Percentiles rank a stretch among this genome's conserved stretches.
Conservation (phyloP, 2,113 vertebrate genomes). For the Thamnaconus septentrionalis region DNA sequence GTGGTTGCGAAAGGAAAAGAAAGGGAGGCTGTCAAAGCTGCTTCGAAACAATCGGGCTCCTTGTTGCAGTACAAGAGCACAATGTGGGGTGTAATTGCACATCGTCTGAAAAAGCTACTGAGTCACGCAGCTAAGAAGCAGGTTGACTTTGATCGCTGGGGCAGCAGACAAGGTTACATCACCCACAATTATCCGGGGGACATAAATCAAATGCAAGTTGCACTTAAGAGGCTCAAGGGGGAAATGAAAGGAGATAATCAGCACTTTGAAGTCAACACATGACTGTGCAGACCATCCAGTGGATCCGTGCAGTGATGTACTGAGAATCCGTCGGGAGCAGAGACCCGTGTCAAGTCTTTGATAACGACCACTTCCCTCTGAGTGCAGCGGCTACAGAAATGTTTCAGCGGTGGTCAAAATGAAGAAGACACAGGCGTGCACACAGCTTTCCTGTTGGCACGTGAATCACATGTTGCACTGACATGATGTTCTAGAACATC, state of each 20-base stretch:
- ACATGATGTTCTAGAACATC: conserved; percentile 7
- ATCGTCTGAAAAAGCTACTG: conserved; percentile 30
- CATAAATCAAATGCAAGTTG: conserved; percentile 20
- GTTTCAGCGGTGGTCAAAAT: no score
- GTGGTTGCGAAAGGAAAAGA: background rate
- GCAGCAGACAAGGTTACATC: conserved; percentile 41
- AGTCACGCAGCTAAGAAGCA: conserved; percentile 22
- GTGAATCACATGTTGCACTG: background rate
- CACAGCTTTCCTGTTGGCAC: background rate
- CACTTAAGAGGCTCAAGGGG: conserved; percentile 26
- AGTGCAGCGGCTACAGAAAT: background rate
- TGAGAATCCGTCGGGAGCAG: background rate
- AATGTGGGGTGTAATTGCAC: conserved; percentile 46
- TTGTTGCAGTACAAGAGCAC: conserved; percentile 34
- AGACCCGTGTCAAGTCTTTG: conserved; percentile 9
- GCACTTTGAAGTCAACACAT: conserved; percentile 36
- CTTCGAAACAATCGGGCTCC: conserved; percentile 25
- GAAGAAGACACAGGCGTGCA: background rate
- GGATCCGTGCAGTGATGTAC: background rate
- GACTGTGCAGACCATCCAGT: conserved; percentile 8
- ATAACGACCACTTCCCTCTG: conserved; percentile 8
- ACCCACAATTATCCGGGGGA: conserved; percentile 18
- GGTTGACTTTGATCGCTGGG: conserved; percentile 45
- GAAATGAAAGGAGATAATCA: conserved; percentile 13
- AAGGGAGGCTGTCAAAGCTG: background rate